Evolutionary conservation across 2,797 vertebrate species (phyloP).

Genomic region (Coregonus ussuriensis): DNA sequence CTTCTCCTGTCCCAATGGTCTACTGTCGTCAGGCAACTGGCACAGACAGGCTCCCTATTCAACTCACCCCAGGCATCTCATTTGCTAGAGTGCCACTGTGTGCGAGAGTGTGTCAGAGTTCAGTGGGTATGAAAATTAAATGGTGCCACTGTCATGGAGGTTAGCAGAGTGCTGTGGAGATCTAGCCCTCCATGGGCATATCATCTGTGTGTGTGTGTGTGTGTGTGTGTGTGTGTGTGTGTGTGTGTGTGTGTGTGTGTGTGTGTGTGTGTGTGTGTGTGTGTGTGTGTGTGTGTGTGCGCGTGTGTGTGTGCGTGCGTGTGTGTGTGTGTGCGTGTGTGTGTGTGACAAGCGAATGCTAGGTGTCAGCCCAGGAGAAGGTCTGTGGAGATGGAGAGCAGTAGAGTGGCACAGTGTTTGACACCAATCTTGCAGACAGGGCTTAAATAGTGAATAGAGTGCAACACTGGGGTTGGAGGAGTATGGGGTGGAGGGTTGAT

Average conservation of each 20-base stretch:
- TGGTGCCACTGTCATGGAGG: slow-evolving; percentile 45
- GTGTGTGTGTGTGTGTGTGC: too few relatives aligned
- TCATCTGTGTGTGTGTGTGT: slow-evolving; percentile 50
- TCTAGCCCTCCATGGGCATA: slow-evolving; percentile 54
- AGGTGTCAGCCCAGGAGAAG: slow-evolving; percentile 70
- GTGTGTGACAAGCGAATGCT: slow-evolving; percentile 58
- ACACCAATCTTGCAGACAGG: slow-evolving; percentile 71
- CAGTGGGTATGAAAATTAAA: slow-evolving; percentile 55
- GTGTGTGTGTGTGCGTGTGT: slow-evolving; percentile 28
- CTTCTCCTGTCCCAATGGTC: slow-evolving; percentile 70
- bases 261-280: too few relatives aligned
- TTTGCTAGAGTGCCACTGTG: slow-evolving; percentile 19
- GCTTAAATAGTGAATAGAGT: slow-evolving; percentile 74
- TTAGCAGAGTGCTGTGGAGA: slow-evolving; percentile 53
- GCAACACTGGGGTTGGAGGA: slow-evolving; percentile 25
- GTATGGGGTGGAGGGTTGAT: slow-evolving; percentile 72
- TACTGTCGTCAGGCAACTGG: slow-evolving; percentile 64
- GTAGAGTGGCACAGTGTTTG: slow-evolving; percentile 63
- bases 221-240: slow-evolving; percentile 25
- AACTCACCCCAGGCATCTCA: slow-evolving; percentile 49
- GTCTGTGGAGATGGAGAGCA: slow-evolving; percentile 68
- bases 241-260: slow-evolving; percentile 23
- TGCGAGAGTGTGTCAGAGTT: slow-evolving; percentile 44
- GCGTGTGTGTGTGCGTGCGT: slow-evolving; percentile 31
- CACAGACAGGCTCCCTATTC: slow-evolving; percentile 50